Evolutionary conservation across 2,888 invertebrate species (phyloP), one percentile per base, ranked within the genome.

Genomic region (Nephrotoma appendiculata): DNA sequence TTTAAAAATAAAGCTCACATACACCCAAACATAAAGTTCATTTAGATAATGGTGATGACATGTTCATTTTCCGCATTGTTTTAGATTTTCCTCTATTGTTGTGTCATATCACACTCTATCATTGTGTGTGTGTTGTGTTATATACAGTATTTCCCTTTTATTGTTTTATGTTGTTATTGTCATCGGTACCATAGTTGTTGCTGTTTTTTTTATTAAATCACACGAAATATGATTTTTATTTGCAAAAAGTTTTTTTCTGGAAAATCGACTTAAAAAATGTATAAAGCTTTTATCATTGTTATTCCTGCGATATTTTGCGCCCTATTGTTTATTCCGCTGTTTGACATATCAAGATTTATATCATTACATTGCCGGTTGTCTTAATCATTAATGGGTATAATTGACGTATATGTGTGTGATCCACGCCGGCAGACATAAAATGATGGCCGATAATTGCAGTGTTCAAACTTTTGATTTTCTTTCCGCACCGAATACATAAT

Each of bases 31-130:
- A 84, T 6, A 84, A 84, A 84, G 84, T 43, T 84, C 84, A 84
- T 84, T 84, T 84, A 42, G 41, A 84, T 84, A 84, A 84, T 84
- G 84, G 42, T 84, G 84, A 84, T 84, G 84, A 84, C 84, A 84
- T 84, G 43, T 41, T 84, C 84, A 42, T 84, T 84, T 84, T 41
- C 42, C 42, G n/a, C 71, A 71, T 71, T 71, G 71, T 71, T 71
- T 71, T 71, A 71, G 71, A 71, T 71, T 71, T 71, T 71, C 71
- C 31, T 71, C 71, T 71, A 71, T 71, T 71, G 71, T 71, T 71
- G 31, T 71, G 71, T 71, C 71, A 71, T 71, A 71, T 71, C 71
- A 71, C 71, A 71, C 71, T 71, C 71, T 71, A 31, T 31, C 71
- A 71, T 31, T 71, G 71, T 71, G 1, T 52, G 11, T 71, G 31